Evolutionary conservation across 2,797 vertebrate species (phyloP).

Genomic region (Hozukius guyotensis): DNA sequence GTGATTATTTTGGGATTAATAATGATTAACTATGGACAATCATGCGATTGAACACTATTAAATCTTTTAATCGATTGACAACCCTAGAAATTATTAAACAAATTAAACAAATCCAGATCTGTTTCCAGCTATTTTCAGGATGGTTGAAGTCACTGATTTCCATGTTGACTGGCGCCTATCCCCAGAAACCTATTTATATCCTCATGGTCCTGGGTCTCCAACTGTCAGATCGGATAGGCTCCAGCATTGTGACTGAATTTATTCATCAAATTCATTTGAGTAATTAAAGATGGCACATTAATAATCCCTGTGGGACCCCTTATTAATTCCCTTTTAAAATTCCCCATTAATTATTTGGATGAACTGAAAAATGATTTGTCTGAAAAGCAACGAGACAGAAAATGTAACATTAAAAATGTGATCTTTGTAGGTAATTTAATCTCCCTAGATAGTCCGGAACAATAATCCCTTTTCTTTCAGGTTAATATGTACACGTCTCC

Average conservation of each 20-base stretch:
- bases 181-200: background rate
- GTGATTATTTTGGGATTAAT: no score
- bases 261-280: slow-evolving; percentile 50
- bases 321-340: slow-evolving; percentile 34
- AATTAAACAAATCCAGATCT: background rate
- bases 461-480: slow-evolving; percentile 9
- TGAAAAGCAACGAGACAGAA: slow-evolving; percentile 33
- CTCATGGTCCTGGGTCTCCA: background rate
- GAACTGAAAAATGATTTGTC: slow-evolving; percentile 25
- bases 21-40: no score
- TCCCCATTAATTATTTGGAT: slow-evolving; percentile 46
- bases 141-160: background rate
- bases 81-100: background rate
- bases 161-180: background rate
- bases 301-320: slow-evolving; percentile 43
- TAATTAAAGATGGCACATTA: slow-evolving; percentile 58
- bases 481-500: slow-evolving; percentile 20
- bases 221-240: background rate
- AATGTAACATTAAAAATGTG: slow-evolving; percentile 1
- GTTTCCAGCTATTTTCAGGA: slow-evolving; percentile 1
- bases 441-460: slow-evolving; percentile 16
- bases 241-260: slow-evolving; percentile 22
- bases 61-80: no score
- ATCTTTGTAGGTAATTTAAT: slow-evolving; percentile 39
- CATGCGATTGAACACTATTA: no score